phyloP scores from a whole-genome alignment of 2,113 vertebrate genomes.

The Cyprinodon brontotheroides region DNA sequence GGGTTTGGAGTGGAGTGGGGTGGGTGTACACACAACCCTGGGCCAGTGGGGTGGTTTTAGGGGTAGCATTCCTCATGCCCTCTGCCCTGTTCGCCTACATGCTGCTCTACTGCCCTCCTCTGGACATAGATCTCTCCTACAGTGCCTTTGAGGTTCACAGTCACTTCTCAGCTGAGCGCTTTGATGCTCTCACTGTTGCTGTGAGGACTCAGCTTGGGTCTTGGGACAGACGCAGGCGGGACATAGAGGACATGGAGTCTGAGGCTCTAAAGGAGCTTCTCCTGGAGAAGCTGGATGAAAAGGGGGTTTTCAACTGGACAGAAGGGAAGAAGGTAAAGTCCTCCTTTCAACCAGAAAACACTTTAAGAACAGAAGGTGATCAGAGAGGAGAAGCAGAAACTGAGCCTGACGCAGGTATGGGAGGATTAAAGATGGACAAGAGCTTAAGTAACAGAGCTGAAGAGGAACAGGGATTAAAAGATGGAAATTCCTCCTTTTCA shows the following conservation, averaged over 20 bases:
- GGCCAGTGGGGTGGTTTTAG: slow-evolving; percentile 85
- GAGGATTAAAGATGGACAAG: neutral
- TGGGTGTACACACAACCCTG: slow-evolving; percentile 91
- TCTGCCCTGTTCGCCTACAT: slow-evolving; percentile 86
- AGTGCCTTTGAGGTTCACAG: slow-evolving; percentile 97
- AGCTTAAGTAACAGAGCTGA: slow-evolving; percentile 14
- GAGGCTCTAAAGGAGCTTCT: slow-evolving; percentile 86
- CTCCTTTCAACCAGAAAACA: slow-evolving; percentile 41
- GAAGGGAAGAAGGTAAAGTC: slow-evolving; percentile 52
- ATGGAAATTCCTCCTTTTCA: slow-evolving; percentile 26
- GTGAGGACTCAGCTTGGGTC: slow-evolving; percentile 94
- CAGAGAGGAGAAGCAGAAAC: slow-evolving; percentile 15
- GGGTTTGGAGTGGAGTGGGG: slow-evolving; percentile 88
- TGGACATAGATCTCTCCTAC: slow-evolving; percentile 98
- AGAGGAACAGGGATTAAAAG: slow-evolving; percentile 5
- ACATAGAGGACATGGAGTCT: slow-evolving; percentile 84
- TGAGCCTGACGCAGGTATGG: slow-evolving; percentile 15
- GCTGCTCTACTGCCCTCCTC: slow-evolving; percentile 91
- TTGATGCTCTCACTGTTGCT: slow-evolving; percentile 90
- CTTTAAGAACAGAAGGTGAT: slow-evolving; percentile 7
- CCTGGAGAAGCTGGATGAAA: slow-evolving; percentile 80
- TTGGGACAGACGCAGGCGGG: slow-evolving; percentile 90
- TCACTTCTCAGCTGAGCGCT: slow-evolving; percentile 93
- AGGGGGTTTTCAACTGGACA: slow-evolving; percentile 36
- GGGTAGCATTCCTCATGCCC: slow-evolving; percentile 86